These are phyloP conservation scores for Chionis minor DNA, from an alignment of 2,113 vertebrate genomes.

Conservation along the genomic window DNA sequence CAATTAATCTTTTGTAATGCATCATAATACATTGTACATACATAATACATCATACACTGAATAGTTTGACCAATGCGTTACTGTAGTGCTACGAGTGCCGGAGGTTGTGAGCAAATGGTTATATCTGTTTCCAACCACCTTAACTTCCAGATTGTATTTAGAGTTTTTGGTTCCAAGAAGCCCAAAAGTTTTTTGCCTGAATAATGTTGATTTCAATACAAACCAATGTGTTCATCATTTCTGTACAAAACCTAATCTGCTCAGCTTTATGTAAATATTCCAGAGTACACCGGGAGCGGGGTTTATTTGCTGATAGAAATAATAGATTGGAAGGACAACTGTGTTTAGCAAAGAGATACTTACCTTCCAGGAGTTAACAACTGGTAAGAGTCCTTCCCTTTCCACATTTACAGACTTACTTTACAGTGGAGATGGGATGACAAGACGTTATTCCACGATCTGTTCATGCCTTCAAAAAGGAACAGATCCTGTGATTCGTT, in stretches of 20 bases:
- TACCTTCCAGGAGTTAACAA: slow-evolving; percentile 8
- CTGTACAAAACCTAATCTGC: neutral
- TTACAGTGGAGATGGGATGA: neutral
- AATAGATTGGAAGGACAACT: neutral
- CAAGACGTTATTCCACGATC: neutral
- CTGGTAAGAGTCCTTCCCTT: neutral
- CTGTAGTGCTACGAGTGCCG: neutral
- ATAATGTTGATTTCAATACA: neutral
- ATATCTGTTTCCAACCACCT: neutral
- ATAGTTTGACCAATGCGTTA: neutral
- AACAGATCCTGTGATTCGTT: neutral
- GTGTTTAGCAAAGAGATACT: neutral
- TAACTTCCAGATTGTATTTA: neutral
- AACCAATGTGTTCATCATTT: neutral
- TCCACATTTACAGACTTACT: neutral
- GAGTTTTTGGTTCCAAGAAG: neutral
- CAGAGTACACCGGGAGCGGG: neutral
- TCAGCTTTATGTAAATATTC: neutral
- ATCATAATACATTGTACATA: neutral
- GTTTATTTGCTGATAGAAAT: neutral
- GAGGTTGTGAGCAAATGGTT: neutral
- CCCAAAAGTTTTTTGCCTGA: neutral
- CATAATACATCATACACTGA: neutral
- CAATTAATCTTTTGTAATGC: neutral
- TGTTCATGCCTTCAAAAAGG: neutral